Evolutionary conservation across 2,888 invertebrate species (phyloP).

Genomic region (Nectonema munidae): DNA sequence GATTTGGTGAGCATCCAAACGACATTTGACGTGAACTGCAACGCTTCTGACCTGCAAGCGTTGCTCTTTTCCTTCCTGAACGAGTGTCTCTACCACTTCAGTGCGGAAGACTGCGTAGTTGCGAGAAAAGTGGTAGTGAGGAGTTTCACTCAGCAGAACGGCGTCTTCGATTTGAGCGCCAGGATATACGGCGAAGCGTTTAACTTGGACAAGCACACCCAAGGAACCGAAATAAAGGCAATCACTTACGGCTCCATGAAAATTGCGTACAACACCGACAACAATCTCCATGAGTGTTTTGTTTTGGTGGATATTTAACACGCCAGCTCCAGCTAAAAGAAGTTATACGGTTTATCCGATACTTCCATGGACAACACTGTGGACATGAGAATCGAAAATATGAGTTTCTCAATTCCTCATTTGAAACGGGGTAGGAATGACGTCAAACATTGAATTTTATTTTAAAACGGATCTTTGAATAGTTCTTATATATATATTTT

Average conservation of each 20-base stretch:
- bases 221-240: slow-evolving; percentile 81
- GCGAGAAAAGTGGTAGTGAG: slow-evolving; percentile 32
- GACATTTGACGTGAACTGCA: slow-evolving; percentile 46
- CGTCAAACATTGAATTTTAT: too few species aligned
- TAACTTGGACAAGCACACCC: slow-evolving; percentile 59
- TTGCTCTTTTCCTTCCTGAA: slow-evolving; percentile 67
- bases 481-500: too few species aligned
- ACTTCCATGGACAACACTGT: too few species aligned
- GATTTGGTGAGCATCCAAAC: slow-evolving; percentile 35
- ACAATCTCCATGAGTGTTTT: slow-evolving; percentile 45
- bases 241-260: slow-evolving; percentile 99
- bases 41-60: slow-evolving; percentile 50
- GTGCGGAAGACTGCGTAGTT: slow-evolving; percentile 56
- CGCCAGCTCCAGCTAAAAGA: too few species aligned
- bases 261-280: slow-evolving; percentile 30
- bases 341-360: too few species aligned
- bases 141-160: slow-evolving; percentile 41
- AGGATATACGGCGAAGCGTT: slow-evolving; percentile 48
- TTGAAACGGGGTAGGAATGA: too few species aligned
- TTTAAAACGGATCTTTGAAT: too few species aligned
- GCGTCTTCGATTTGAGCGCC: slow-evolving; percentile 36
- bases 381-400: too few species aligned
- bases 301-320: slow-evolving; percentile 83
- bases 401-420: too few species aligned
- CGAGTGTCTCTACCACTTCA: slow-evolving; percentile 62